Conservation (phyloP, 2,797 vertebrate genomes). For the Phoebastria nigripes region DNA sequence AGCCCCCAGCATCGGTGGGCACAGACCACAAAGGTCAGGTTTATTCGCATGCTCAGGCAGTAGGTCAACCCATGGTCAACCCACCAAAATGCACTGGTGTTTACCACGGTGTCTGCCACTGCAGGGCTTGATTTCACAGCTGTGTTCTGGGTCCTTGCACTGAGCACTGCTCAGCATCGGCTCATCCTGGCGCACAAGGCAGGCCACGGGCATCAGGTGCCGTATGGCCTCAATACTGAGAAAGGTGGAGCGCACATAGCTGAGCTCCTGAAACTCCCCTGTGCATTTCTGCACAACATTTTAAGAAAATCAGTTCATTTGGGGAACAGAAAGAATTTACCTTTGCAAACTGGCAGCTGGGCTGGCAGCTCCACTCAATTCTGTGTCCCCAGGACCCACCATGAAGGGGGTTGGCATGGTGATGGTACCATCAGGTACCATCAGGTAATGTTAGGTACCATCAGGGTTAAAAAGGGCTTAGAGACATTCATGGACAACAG, state of each 20-base stretch:
- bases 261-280: background rate
- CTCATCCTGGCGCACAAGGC: background rate
- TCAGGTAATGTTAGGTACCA: background rate
- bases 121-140: background rate
- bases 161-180: background rate
- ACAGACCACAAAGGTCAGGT: background rate
- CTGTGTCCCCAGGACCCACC: background rate
- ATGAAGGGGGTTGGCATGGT: rapidly evolving
- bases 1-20: background rate
- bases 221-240: rapidly evolving
- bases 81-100: background rate
- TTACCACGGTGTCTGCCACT: background rate
- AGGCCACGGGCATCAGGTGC: rapidly evolving
- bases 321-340: background rate
- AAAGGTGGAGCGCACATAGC: background rate
- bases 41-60: background rate
- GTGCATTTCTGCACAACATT: background rate
- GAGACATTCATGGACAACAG: background rate
- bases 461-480: background rate
- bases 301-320: background rate
- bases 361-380: background rate
- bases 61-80: background rate
- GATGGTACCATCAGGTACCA: background rate
- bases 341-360: background rate
- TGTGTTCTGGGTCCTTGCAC: background rate